Base-by-base conservation (phyloP, 2,797 vertebrate species). In the Hydrocynus forskahlii region DNA sequence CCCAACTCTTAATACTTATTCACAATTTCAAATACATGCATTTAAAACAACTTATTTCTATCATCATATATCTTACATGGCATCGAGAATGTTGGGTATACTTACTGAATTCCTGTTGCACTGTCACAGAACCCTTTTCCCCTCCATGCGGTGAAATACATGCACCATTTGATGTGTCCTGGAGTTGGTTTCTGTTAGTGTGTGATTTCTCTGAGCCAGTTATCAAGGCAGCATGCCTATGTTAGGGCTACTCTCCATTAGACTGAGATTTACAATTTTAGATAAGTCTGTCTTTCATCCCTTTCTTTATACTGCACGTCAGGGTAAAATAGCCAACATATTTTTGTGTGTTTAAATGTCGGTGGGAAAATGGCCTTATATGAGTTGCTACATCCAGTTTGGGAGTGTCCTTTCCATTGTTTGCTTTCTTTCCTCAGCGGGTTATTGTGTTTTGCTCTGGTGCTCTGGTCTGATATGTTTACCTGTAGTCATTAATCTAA, bases 401-500 rank as follows among this genome's bases (percentile, higher is more conserved):
- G 69, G 25, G 38, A 64, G 69, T 55, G 43, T 35, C 21, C 8
- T 71, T 62, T 76, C 25, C 43, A 19, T 75, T 79, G 76, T 83
- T 77, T 81, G 60, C 45, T 66, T 70, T 78, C 74, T 74, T 57
- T 35, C 59, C 74, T 50, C 13, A 40, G 6, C 16, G 17, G 76
- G 25, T 78, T 72, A 50, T 70, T 54, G 9, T 54, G 62, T 57
- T 77, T 52, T 35, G 64, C 74, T 81, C 75, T 21, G 63, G 8
- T 78, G 69, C 13, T 48, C 55, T 2, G 43, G 43, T 43, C 10
- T 50, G 48, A 21, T 81, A 76, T 75, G 60, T 52, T 10, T 57
- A 59, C 69, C 81, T 69, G 43, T 64, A 66, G 68, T 19, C 55
- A 43, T 74, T 85, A 85, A 78, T 77, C 64, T 38, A 43, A 60